These are phyloP conservation scores for Eidolon helvum DNA, from an alignment of 2,113 vertebrate species.

Conservation along the genomic window DNA sequence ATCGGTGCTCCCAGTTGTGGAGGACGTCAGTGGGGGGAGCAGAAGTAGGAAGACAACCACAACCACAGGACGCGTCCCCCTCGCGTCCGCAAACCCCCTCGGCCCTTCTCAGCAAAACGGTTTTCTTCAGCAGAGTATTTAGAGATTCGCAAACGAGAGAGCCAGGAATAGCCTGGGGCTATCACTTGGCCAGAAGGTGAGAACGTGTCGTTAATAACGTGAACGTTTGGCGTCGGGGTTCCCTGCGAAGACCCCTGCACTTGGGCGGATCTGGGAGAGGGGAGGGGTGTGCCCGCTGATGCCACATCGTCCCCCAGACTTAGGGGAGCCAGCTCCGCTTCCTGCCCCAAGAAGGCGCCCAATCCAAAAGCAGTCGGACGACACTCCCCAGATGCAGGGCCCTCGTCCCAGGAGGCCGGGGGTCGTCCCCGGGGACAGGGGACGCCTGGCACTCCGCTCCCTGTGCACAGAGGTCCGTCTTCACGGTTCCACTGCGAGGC, in stretches of 20 bases:
- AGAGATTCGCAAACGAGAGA: conserved; percentile 43
- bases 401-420: not conserved
- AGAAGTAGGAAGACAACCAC: conserved; percentile 13
- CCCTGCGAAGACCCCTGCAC: conserved; percentile 66
- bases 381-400: not conserved
- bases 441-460: not conserved
- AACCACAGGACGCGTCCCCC: conserved; percentile 61
- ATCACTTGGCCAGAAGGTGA: conserved; percentile 76
- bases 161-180: not conserved
- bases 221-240: conserved; percentile 74
- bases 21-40: conserved; percentile 33
- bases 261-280: conserved; percentile 62
- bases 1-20: conserved; percentile 44
- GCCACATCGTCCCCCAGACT: conserved; percentile 44
- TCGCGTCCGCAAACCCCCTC: not conserved
- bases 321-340: not conserved
- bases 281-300: conserved; percentile 47
- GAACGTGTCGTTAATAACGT: conserved; percentile 67
- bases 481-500: not conserved
- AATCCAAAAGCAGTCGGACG: not conserved
- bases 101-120: conserved; percentile 58
- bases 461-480: not conserved
- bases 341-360: conserved; percentile 23
- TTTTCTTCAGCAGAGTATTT: not conserved
- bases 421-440: not conserved